Conservation (phyloP, 2,113 vertebrate species). For the Cyanoderma ruficeps region DNA sequence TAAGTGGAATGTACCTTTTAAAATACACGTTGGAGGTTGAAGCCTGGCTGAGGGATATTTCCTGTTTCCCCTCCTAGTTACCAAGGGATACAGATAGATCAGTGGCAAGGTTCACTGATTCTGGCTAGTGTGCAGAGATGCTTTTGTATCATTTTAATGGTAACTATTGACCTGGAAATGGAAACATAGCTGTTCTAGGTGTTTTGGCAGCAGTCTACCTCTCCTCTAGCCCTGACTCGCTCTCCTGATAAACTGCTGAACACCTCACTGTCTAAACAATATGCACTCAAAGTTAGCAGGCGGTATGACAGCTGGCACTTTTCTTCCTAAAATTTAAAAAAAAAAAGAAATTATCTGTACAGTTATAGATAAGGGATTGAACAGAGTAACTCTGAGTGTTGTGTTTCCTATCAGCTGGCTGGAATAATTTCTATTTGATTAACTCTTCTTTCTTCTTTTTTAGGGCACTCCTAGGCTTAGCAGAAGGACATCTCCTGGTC, state of each 20-base stretch:
- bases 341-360: neutral
- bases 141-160: neutral
- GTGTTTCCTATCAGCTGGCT: neutral
- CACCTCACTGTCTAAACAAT: neutral
- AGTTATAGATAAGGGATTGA: neutral
- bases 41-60: neutral
- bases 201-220: neutral
- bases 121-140: neutral
- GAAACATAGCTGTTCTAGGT: neutral
- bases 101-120: neutral
- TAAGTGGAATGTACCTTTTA: neutral
- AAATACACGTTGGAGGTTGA: neutral
- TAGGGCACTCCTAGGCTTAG: constrained; percentile 92
- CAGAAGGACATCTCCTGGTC: constrained; percentile 90
- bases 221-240: neutral
- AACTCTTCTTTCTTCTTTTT: constrained; percentile 18
- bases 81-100: neutral
- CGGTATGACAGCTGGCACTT: neutral
- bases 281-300: neutral
- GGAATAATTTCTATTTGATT: neutral
- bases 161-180: neutral
- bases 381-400: neutral
- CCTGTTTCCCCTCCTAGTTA: neutral
- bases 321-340: neutral
- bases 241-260: neutral